Percentiles rank a stretch among this genome's conserved stretches.
phyloP scores from a whole-genome alignment of 1,140 invertebrate genomes.

The Drosophila tani region DNA sequence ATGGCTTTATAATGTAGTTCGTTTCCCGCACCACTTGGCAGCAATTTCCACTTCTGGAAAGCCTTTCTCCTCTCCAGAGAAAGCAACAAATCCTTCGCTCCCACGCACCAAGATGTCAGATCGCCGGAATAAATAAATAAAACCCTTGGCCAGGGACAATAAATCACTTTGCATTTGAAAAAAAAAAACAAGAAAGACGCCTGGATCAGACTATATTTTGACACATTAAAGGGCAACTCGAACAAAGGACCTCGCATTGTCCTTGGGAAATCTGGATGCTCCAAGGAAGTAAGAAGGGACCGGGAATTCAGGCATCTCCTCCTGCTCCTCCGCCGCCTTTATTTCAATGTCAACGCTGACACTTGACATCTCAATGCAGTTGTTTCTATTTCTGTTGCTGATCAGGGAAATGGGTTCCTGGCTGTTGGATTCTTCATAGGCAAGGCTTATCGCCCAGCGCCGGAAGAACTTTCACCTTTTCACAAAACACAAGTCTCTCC shows the following conservation, averaged over 20 bases:
- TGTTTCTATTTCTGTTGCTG: constrained; percentile 24
- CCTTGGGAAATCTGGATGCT: constrained; percentile 34
- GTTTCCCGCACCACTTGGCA: constrained; percentile 10
- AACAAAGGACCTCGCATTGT: constrained; percentile 58
- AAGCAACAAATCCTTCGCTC: constrained; percentile 34
- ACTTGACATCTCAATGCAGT: constrained; percentile 81
- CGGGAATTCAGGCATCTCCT: background rate
- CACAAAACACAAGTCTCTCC: background rate
- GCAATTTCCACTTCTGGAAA: constrained; percentile 30
- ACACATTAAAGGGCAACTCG: constrained; percentile 75
- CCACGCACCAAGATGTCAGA: constrained; percentile 58
- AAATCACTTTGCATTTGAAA: constrained; percentile 77
- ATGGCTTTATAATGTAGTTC: constrained; percentile 34
- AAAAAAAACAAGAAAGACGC: constrained; percentile 34
- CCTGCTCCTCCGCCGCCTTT: constrained; percentile 27
- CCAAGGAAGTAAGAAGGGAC: constrained; percentile 25
- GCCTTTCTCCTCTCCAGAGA: background rate
- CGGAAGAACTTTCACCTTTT: constrained; percentile 82
- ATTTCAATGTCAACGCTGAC: constrained; percentile 77
- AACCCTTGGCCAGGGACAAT: constrained; percentile 49
- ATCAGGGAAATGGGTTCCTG: constrained; percentile 21
- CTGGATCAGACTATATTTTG: constrained; percentile 76
- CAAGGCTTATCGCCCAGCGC: constrained; percentile 69
- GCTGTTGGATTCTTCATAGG: constrained; percentile 34
- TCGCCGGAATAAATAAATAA: constrained; percentile 26